Base-by-base conservation (phyloP, 92 coral and sea anemone genomes). In the Chrysogorgia sp. region DNA sequence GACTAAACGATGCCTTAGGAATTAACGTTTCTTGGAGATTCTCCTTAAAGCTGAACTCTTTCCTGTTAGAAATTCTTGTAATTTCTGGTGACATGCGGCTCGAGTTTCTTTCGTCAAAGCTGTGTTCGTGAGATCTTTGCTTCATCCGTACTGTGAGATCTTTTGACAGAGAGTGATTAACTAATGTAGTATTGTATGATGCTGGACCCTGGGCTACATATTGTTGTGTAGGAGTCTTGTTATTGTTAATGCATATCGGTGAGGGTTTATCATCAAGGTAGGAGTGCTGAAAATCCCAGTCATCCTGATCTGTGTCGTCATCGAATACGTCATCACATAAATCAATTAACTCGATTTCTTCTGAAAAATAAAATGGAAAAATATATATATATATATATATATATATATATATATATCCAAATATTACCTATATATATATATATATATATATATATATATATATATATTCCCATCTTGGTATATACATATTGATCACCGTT, bases 241-340 rank as follows among this genome's bases (percentile, higher is more conserved):
- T 15, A 15, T 47, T 7, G n/a, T 47, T 7, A 15, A 7, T 47
- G n/a, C 15, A 37, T 15, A 15, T 47, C 15, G 10, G 10, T 47
- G 53, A 6, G n/a, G 53, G 53, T 47, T 47, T 52, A 31, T 71
- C 78, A 20, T 53, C 78, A 19, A 71, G 64, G 25, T 47, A 71
- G 48, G 23, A 50, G 48, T 71, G 34, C 29, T 71, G 62, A n/a
- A 50, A 37, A 34, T 50, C 56, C 78, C 78, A 71, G 40, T 71
- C 78, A 34, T 71, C 78, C 10, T 71, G 63, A 5, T 71, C 78
- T 14, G 15, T 71, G n/a, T 50, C 78, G 9, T 49, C 24, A 17
- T 71, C 63, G 25, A 49, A 50, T 22, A 71, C 30, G 63, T 71
- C 78, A 32, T 53, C 48, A 0, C 63, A 26, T 2, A 71, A 58